phyloP scores from a whole-genome alignment of 2,113 vertebrate genomes.

The Lonchura striata region DNA sequence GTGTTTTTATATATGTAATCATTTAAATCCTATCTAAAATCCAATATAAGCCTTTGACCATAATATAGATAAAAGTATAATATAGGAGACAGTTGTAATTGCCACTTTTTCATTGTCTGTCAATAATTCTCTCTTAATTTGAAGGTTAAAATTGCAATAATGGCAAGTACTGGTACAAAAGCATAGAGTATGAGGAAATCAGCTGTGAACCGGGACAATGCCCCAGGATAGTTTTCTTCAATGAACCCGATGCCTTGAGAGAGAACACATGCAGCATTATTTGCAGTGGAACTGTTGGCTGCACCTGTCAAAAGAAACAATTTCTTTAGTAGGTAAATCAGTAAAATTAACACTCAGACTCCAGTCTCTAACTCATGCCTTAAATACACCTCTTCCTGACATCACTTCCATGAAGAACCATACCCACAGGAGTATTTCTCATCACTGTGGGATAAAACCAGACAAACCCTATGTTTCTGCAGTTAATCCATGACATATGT shows the following conservation, averaged over 20 bases:
- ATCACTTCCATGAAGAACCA: not conserved
- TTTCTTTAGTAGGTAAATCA: not conserved
- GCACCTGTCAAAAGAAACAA: slow-evolving; percentile 60
- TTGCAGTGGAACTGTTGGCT: slow-evolving; percentile 3
- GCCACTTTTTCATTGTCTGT: slow-evolving; percentile 65
- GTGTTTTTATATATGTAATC: not conserved
- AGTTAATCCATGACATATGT: not conserved
- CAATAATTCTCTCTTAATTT: slow-evolving; percentile 79
- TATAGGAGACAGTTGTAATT: not conserved
- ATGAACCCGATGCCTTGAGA: slow-evolving; percentile 80
- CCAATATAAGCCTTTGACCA: not conserved
- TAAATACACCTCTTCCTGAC: not conserved
- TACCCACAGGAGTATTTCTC: not conserved
- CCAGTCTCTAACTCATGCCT: not conserved
- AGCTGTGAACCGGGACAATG: slow-evolving; percentile 76
- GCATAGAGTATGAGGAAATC: slow-evolving; percentile 88
- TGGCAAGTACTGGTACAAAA: slow-evolving; percentile 84
- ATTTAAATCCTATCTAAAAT: not conserved
- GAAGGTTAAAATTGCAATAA: slow-evolving; percentile 84
- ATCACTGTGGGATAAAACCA: not conserved
- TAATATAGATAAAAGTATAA: not conserved
- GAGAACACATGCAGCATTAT: slow-evolving; percentile 69
- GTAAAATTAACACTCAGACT: not conserved
- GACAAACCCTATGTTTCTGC: not conserved
- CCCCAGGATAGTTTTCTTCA: slow-evolving; percentile 81